Conservation (phyloP, 2,797 vertebrate species). For the Hirundo rustica region DNA sequence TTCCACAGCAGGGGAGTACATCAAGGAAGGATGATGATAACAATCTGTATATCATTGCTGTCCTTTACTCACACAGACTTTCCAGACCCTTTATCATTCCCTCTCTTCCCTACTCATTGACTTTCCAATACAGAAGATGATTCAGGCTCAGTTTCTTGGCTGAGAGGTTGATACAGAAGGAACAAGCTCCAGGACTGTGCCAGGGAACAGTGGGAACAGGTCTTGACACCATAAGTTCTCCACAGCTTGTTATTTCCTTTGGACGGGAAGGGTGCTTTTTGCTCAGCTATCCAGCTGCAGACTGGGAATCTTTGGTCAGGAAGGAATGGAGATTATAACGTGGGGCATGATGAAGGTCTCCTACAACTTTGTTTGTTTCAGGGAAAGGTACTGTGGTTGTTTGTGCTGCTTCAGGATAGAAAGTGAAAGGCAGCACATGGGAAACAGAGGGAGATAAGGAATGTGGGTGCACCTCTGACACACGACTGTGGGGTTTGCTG, state of each 20-base stretch:
- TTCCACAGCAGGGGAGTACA: background rate
- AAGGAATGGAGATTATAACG: background rate
- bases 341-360: rapidly evolving
- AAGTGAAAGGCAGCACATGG: background rate
- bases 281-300: background rate
- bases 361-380: background rate
- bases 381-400: background rate
- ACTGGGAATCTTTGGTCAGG: background rate
- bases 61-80: background rate
- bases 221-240: slow-evolving; percentile 8
- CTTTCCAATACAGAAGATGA: background rate
- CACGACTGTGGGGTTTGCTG: background rate
- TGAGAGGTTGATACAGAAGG: slow-evolving; percentile 14
- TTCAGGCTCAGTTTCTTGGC: slow-evolving; percentile 12
- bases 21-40: background rate
- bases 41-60: background rate
- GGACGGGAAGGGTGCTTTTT: background rate
- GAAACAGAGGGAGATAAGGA: background rate
- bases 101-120: background rate
- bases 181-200: background rate
- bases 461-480: background rate
- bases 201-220: background rate
- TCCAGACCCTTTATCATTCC: background rate
- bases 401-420: background rate
- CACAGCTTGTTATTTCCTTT: background rate